These are phyloP conservation scores for Hyppa rectilinea DNA, from an alignment of 2,888 invertebrate species.

Conservation along the genomic window DNA sequence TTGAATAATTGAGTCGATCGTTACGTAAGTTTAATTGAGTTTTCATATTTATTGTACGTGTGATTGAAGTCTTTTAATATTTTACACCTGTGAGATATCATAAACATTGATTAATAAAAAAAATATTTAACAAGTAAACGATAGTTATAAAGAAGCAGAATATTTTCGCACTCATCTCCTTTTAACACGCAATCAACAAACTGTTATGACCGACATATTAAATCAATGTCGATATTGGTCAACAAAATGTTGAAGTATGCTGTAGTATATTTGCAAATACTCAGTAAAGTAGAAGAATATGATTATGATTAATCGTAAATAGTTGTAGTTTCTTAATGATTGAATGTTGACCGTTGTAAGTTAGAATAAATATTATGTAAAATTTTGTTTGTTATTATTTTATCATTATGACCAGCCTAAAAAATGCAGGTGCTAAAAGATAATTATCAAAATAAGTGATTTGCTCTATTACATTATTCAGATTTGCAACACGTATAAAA, in stretches of 20 bases:
- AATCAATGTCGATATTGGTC: conserved; percentile 4
- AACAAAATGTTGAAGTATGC: too few relatives aligned
- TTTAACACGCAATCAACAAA: conserved; percentile 5
- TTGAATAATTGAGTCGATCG: conserved; percentile 11
- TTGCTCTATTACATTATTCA: not conserved
- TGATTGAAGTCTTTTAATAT: not conserved
- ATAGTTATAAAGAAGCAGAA: too few relatives aligned
- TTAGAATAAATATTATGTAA: not conserved
- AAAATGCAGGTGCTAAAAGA: not conserved
- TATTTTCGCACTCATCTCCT: not conserved
- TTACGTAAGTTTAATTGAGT: conserved; percentile 24
- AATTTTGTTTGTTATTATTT: not conserved
- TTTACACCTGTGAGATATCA: not conserved
- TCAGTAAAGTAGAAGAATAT: not conserved
- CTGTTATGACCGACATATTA: conserved; percentile 14
- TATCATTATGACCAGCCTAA: not conserved
- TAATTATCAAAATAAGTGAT: not conserved
- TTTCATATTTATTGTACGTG: conserved; percentile 11
- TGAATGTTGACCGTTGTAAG: not conserved
- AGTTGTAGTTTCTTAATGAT: too few relatives aligned
- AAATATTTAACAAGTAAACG: not conserved
- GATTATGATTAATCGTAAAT: too few relatives aligned
- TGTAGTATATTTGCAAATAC: conserved; percentile 12
- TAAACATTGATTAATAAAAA: not conserved
- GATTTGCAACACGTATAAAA: conserved; percentile 3